Percentiles rank a stretch among this genome's conserved stretches.
These are phyloP conservation scores for Rhagium mordax DNA, from an alignment of 2,888 invertebrate genomes.

Conservation along the genomic window DNA sequence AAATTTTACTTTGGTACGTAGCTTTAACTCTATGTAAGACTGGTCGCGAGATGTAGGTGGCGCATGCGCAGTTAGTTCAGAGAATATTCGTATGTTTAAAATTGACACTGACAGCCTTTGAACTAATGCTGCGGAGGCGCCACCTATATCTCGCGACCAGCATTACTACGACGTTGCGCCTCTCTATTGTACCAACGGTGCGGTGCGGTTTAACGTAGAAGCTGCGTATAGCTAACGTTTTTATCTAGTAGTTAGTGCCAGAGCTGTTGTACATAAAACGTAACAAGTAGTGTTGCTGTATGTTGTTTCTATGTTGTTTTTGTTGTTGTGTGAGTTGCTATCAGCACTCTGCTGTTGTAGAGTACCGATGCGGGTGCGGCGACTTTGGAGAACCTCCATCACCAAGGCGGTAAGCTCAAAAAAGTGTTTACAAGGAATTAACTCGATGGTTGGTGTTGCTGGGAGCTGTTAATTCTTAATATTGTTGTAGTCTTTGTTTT, in stretches of 20 bases:
- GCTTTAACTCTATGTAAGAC: no score
- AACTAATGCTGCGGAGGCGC: no score
- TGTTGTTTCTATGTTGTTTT: conserved; percentile 49
- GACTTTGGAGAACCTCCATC: conserved; percentile 90
- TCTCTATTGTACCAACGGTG: no score
- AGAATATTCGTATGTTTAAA: no score
- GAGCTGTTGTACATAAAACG: conserved; percentile 21
- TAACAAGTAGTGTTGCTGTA: conserved; percentile 23
- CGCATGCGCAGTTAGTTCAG: no score
- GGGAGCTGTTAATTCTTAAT: conserved; percentile 52
- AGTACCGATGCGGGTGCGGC: conserved; percentile 94
- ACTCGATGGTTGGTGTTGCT: conserved; percentile 54
- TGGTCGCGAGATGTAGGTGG: no score
- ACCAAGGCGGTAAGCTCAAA: conserved; percentile 91
- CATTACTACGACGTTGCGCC: no score
- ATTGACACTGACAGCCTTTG: no score
- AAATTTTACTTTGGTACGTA: no score
- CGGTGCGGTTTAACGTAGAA: no score
- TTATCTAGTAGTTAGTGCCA: conserved; percentile 21
- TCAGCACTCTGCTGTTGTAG: conserved; percentile 74
- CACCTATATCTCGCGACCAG: no score
- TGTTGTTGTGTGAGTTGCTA: conserved; percentile 56
- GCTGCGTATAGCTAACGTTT: neutral
- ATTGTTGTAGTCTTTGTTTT: conserved; percentile 58
- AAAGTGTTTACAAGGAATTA: conserved; percentile 44